These are phyloP conservation scores for Pentamera pediparva DNA, from an alignment of 53 echinoderm and acorn worm species.

Conservation along the genomic window DNA sequence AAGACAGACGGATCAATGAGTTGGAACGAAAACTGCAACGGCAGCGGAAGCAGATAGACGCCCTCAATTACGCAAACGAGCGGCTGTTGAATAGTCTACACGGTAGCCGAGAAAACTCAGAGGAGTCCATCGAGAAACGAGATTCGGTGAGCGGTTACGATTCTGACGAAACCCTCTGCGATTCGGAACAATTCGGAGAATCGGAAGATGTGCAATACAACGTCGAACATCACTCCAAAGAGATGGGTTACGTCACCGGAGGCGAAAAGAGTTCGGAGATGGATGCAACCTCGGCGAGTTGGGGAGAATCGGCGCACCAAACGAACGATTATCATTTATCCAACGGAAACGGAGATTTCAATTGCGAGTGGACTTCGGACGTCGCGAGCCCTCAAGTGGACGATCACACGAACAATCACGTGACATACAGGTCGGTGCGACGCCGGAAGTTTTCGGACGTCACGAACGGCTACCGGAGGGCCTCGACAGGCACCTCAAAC, in stretches of 20 bases:
- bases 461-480: neutral
- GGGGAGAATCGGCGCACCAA: too few relatives aligned
- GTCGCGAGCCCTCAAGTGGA: too few relatives aligned
- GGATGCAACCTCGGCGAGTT: too few relatives aligned
- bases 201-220: neutral
- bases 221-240: constrained; percentile 10
- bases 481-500: neutral
- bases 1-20: constrained; percentile 54
- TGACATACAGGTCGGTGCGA: too few relatives aligned
- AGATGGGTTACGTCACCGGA: too few relatives aligned
- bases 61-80: constrained; percentile 84
- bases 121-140: neutral
- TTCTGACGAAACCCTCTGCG: constrained; percentile 35
- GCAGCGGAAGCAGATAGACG: constrained; percentile 76
- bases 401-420: too few relatives aligned
- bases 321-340: too few relatives aligned
- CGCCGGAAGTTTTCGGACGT: constrained; percentile 22
- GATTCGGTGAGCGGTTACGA: constrained; percentile 28
- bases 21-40: constrained; percentile 52
- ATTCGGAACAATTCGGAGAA: constrained; percentile 13
- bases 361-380: too few relatives aligned
- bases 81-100: constrained; percentile 70
- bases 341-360: neutral
- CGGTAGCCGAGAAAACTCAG: constrained; percentile 18
- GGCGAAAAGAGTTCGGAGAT: too few relatives aligned